A percentile compares a stretch with the other conserved stretches of the same genome.
phyloP scores from a whole-genome alignment of 2,113 vertebrate genomes.

The Eudorcas thomsonii region DNA sequence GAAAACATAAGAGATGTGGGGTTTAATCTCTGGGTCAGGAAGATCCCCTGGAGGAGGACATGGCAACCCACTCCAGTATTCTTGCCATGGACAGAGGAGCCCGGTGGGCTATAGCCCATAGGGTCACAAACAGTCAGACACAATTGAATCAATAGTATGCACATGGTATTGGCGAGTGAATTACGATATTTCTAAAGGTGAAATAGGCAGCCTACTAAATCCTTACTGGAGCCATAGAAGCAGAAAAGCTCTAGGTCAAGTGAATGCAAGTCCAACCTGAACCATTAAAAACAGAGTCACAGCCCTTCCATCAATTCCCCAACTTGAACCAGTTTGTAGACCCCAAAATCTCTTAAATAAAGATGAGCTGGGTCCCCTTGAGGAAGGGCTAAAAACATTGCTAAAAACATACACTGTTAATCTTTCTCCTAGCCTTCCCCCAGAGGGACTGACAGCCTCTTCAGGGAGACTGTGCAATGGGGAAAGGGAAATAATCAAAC shows the following conservation, averaged over 20 bases:
- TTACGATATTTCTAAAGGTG: background rate
- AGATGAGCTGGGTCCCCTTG: background rate
- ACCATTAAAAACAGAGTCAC: background rate
- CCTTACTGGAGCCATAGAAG: background rate
- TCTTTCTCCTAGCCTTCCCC: background rate
- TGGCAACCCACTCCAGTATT: background rate
- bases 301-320: background rate
- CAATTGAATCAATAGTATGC: background rate
- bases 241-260: background rate
- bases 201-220: background rate
- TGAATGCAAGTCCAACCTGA: background rate
- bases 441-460: background rate
- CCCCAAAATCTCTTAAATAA: background rate
- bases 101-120: background rate
- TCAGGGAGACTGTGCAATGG: background rate
- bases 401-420: background rate
- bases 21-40: background rate
- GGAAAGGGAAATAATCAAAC: background rate
- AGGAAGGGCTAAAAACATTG: background rate
- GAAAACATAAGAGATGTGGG: background rate
- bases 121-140: background rate
- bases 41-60: background rate
- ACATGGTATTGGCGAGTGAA: background rate
- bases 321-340: background rate
- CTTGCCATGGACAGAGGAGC: background rate